These are phyloP conservation scores for Tetanocera ferruginea DNA, from an alignment of 2,888 invertebrate genomes.

Conservation along the genomic window DNA sequence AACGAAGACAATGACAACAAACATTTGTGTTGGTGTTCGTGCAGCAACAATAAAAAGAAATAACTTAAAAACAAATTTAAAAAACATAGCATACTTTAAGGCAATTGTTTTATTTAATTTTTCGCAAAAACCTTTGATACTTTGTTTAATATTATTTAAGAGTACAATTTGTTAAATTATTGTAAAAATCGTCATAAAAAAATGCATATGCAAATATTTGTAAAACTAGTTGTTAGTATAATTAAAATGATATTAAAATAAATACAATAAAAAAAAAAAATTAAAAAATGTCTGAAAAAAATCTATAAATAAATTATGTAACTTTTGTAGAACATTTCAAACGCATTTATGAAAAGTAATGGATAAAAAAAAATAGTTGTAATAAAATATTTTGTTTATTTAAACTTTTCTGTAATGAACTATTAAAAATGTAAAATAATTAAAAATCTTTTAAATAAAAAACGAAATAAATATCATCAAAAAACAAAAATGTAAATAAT, in stretches of 20 bases:
- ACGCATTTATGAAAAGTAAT: not conserved
- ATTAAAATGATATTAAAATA: not conserved
- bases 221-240: not conserved
- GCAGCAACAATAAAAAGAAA: not conserved
- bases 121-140: not conserved
- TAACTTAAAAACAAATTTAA: not conserved
- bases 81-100: not conserved
- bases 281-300: not conserved
- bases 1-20: not conserved
- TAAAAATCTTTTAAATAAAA: not conserved
- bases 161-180: not conserved
- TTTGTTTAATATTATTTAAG: not conserved
- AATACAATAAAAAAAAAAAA: not conserved
- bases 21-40: not conserved
- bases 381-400: not conserved
- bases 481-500: not conserved
- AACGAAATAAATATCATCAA: not conserved
- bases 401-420: not conserved
- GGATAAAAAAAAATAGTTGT: no score
- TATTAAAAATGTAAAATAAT: not conserved
- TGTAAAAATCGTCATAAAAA: not conserved
- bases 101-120: not conserved
- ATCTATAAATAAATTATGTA: not conserved
- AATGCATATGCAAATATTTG: not conserved
- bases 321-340: conserved; percentile 22